Evolutionary conservation across 2,797 vertebrate genomes (phyloP), one percentile per base, ranked within the genome.

Genomic region (Fundulus diaphanus): DNA sequence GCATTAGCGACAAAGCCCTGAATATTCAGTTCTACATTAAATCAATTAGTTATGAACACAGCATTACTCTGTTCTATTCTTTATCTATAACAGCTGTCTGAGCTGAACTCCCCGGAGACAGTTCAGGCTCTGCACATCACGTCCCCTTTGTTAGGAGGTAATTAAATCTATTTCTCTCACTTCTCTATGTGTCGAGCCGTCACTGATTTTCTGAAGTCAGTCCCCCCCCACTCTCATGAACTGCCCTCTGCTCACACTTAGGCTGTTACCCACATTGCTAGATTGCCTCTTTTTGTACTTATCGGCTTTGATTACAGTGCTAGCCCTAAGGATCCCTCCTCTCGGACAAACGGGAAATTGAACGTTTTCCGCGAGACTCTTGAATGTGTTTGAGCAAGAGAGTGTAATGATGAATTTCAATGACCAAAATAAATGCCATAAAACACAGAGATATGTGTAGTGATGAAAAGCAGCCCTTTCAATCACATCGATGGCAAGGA

Each of bases 91-190:
- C 83, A 75, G 88, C 83, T 86, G 88, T 83, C 84, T 61, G 61
- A 51, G 78, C 80, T 61, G 42, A 86, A 84, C 82, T 78, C 91
- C 82, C 84, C 27, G 73, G 88, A 89, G 91, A 87, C 67, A 33
- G 31, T 35, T 88, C 73, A 65, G 56, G 68, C 89, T 70, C 69
- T 0, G 74, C 84, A 82, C 82, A 83, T 88, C 85, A 81, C 82
- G 80, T 82, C 81, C 80, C 82, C 75, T 89, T 92, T 91, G 92
- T 92, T 86, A 83, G 68, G 52, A 83, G 77, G 85, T 92, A 92
- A 94, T 93, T 91, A 86, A 90, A 92, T 92, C 75, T 74, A 87
- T 85, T 89, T 77, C 84, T 83, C 80, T 80, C 82, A 85, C 87
- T 87, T 84, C 84, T 76, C 74, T 61, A 44, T 77, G 78, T 71